Conservation (phyloP, 1,140 invertebrate genomes). For the Drosophila jambulina region DNA sequence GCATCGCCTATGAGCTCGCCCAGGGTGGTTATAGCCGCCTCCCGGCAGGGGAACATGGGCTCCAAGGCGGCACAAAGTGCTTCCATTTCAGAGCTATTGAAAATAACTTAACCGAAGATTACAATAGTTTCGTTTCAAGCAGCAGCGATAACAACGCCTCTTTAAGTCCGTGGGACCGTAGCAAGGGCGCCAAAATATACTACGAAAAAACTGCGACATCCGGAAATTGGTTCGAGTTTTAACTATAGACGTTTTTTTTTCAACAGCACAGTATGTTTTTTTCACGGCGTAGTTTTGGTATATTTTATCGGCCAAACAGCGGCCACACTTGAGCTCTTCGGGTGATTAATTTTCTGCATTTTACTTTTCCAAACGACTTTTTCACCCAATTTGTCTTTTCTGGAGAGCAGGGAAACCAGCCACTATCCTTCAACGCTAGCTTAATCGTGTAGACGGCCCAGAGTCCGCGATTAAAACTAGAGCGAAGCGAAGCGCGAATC, state of each 20-base stretch:
- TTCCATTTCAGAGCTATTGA: conserved; percentile 40
- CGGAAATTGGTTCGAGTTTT: background rate
- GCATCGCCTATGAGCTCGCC: conserved; percentile 87
- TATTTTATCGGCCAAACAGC: background rate
- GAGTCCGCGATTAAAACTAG: conserved; percentile 92
- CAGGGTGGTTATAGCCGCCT: conserved; percentile 87
- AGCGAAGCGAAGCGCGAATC: conserved; percentile 27
- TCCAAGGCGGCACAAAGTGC: conserved; percentile 51
- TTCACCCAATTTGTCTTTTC: conserved; percentile 24
- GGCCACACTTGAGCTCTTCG: conserved; percentile 29
- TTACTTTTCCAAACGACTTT: conserved; percentile 54
- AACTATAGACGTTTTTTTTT: background rate
- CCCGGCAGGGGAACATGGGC: conserved; percentile 86
- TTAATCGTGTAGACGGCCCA: conserved; percentile 95
- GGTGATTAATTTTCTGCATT: conserved; percentile 68
- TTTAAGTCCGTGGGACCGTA: conserved; percentile 1
- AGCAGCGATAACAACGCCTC: background rate
- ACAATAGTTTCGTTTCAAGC: conserved; percentile 26
- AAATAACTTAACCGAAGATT: background rate
- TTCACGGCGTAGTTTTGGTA: no score
- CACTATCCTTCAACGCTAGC: conserved; percentile 46
- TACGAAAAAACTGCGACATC: background rate
- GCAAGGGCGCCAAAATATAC: conserved; percentile 12
- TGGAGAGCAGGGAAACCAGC: conserved; percentile 34
- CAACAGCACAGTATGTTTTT: background rate